Conservation (phyloP, 2,888 invertebrate genomes). For the Alviniconcha strummeri region DNA sequence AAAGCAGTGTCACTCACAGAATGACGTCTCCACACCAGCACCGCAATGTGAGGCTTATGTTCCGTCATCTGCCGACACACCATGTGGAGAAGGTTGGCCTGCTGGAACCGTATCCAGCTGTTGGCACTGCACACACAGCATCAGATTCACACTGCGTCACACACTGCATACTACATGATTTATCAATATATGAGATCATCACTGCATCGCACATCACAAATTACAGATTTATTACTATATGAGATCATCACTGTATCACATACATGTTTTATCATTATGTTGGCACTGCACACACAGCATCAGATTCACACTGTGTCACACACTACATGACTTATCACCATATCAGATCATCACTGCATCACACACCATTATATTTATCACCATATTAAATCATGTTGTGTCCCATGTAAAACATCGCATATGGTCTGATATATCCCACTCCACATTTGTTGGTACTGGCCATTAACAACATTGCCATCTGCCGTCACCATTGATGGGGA, state of each 20-base stretch:
- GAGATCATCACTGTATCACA: too few species aligned
- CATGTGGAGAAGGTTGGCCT: constrained; percentile 51
- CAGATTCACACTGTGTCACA: neutral
- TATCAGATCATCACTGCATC: too few species aligned
- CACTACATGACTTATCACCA: neutral
- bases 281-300: constrained; percentile 44
- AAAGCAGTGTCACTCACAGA: neutral
- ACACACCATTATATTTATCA: too few species aligned
- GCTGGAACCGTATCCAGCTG: constrained; percentile 59
- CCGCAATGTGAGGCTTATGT: constrained; percentile 43
- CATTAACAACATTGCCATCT: too few species aligned
- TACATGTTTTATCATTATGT: constrained; percentile 21
- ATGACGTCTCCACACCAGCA: constrained; percentile 28
- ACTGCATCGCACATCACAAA: too few species aligned
- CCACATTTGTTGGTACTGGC: too few species aligned
- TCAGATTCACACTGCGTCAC: neutral
- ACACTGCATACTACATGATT: neutral
- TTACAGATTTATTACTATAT: too few species aligned
- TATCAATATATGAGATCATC: too few species aligned
- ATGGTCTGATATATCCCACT: too few species aligned
- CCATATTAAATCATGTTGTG: too few species aligned
- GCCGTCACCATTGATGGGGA: too few species aligned
- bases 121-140: constrained; percentile 46
- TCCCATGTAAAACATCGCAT: too few species aligned
- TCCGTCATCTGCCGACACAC: constrained; percentile 47